Percentiles rank a stretch among this genome's conserved stretches.
Evolutionary conservation across 2,797 vertebrate species (phyloP).

Genomic region (Myioborus melanocephalus): DNA sequence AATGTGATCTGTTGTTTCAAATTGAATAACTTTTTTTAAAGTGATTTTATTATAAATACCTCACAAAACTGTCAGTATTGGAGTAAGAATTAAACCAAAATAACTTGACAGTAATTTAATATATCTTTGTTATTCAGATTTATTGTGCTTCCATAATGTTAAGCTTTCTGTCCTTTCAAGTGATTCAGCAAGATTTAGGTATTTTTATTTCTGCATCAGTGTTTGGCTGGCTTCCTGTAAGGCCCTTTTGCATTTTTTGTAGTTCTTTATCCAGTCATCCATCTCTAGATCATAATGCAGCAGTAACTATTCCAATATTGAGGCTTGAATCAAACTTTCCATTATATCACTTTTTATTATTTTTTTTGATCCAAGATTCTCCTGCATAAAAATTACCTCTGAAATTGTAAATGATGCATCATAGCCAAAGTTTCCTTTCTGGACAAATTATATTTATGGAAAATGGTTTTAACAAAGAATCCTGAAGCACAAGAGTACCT

Average conservation of each 20-base stretch:
- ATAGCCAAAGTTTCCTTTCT: background rate
- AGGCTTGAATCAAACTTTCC: background rate
- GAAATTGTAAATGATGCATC: background rate
- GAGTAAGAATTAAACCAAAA: slow-evolving; percentile 12
- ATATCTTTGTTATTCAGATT: slow-evolving; percentile 43
- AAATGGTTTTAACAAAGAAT: background rate
- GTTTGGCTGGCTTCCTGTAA: background rate
- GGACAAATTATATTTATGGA: background rate
- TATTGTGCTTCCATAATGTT: slow-evolving; percentile 1
- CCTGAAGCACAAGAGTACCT: fast-evolving
- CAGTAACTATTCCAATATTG: background rate
- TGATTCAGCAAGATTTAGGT: slow-evolving; percentile 1
- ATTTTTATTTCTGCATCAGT: background rate
- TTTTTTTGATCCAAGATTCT: background rate
- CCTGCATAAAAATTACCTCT: background rate
- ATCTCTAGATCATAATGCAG: background rate
- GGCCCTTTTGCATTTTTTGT: background rate
- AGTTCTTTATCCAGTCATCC: background rate
- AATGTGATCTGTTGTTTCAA: slow-evolving; percentile 22
- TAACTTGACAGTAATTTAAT: slow-evolving; percentile 38
- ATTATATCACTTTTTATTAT: background rate
- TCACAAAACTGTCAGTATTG: slow-evolving; percentile 33
- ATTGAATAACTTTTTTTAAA: background rate
- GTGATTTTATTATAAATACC: slow-evolving; percentile 11
- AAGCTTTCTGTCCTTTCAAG: background rate